phyloP scores from a whole-genome alignment of 2,888 invertebrate species.

The Drosophila fungiperda region DNA sequence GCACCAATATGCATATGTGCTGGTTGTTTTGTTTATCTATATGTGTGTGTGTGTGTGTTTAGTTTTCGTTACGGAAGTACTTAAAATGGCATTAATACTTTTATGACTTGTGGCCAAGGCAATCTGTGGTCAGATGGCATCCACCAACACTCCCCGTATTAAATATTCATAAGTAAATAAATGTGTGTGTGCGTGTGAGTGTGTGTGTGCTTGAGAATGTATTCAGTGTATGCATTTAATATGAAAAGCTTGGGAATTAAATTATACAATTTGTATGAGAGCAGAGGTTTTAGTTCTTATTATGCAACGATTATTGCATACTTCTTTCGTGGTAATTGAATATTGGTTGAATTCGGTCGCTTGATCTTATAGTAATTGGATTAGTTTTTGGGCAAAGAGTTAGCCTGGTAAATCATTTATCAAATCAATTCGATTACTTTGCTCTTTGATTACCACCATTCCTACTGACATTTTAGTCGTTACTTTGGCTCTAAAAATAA shows the following conservation, averaged over 20 bases:
- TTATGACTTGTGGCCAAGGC: conserved; percentile 75
- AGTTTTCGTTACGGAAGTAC: conserved; percentile 75
- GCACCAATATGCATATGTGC: conserved; percentile 23
- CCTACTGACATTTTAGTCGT: background rate
- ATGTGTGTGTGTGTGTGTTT: conserved; percentile 34
- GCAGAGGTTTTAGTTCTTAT: conserved; percentile 8
- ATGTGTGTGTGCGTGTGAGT: conserved; percentile 18
- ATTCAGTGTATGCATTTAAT: conserved; percentile 43
- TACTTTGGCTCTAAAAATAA: background rate
- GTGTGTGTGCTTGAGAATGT: conserved; percentile 17
- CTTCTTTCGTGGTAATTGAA: conserved; percentile 21
- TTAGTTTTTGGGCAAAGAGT: background rate
- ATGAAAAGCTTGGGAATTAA: conserved; percentile 41
- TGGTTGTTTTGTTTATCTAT: conserved; percentile 1
- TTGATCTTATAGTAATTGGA: background rate
- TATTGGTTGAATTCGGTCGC: background rate
- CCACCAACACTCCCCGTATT: conserved; percentile 53
- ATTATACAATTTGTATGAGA: conserved; percentile 19
- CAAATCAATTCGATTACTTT: background rate
- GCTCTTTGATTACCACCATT: background rate
- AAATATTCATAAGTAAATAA: conserved; percentile 62
- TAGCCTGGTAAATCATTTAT: background rate
- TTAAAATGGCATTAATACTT: conserved; percentile 77
- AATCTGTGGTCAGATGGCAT: conserved; percentile 74
- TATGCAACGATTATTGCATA: conserved; percentile 15